Evolutionary conservation across 2,113 vertebrate genomes (phyloP).

Genomic region (Syngnathus scovelli): DNA sequence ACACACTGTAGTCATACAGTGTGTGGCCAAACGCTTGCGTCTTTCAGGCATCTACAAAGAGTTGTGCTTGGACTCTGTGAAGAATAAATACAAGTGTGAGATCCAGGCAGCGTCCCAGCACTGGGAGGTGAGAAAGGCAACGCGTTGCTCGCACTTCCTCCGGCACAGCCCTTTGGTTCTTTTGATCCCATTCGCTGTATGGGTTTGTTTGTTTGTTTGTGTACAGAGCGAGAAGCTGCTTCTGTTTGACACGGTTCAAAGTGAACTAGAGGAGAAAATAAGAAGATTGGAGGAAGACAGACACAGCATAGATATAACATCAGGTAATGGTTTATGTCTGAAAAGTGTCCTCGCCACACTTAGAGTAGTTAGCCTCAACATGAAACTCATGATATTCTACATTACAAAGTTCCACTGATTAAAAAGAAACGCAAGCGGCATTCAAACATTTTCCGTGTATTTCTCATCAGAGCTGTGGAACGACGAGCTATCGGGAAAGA

Average conservation of each 20-base stretch:
- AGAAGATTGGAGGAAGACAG: constrained; percentile 89
- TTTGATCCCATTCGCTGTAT: background rate
- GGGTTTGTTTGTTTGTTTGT: background rate
- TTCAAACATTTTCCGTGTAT: background rate
- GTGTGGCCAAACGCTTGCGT: background rate
- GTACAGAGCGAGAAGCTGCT: constrained; percentile 90
- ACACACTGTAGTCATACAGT: background rate
- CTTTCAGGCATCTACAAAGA: constrained; percentile 88
- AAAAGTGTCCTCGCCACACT: too few species aligned
- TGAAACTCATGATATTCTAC: background rate
- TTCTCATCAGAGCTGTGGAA: constrained; percentile 84
- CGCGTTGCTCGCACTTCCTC: too few species aligned
- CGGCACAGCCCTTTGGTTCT: too few species aligned
- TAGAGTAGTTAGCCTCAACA: too few species aligned
- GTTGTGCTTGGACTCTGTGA: constrained; percentile 91
- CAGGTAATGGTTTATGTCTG: constrained; percentile 62
- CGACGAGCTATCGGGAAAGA: constrained; percentile 87
- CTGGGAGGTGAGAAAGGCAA: constrained; percentile 80
- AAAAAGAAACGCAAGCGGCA: background rate
- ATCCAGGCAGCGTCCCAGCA: constrained; percentile 94
- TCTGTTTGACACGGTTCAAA: constrained; percentile 90
- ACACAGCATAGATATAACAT: constrained; percentile 93
- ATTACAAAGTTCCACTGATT: background rate
- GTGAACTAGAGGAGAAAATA: constrained; percentile 95
- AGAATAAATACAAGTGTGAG: constrained; percentile 97